phyloP scores from a whole-genome alignment of 2,113 vertebrate genomes.

The Tragelaphus buxtoni region DNA sequence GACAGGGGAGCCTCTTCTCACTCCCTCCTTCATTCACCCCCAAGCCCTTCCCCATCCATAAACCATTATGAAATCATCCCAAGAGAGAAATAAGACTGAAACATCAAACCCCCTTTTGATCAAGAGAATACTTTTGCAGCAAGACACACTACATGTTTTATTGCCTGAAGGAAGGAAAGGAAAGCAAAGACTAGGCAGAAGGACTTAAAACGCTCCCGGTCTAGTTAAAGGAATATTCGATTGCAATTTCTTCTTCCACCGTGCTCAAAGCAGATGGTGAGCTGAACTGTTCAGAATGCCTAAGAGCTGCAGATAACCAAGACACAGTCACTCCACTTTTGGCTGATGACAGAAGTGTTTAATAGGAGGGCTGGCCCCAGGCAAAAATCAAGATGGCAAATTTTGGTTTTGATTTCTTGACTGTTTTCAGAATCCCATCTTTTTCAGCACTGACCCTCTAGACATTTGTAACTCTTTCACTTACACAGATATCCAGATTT shows the following conservation, averaged over 20 bases:
- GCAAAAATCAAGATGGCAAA: not conserved
- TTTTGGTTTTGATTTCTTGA: not conserved
- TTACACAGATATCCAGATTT: not conserved
- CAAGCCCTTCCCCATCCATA: not conserved
- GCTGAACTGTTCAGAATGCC: not conserved
- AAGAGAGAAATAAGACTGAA: slow-evolving; percentile 24
- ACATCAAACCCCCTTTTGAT: slow-evolving; percentile 51
- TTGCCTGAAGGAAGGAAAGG: slow-evolving; percentile 42
- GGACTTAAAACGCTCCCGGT: not conserved
- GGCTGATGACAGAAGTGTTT: not conserved
- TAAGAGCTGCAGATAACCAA: not conserved
- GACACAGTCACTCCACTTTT: not conserved
- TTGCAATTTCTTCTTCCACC: not conserved
- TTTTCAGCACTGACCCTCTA: not conserved
- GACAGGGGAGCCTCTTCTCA: not conserved
- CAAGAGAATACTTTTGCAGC: not conserved
- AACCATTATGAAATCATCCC: not conserved
- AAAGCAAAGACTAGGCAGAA: slow-evolving; percentile 18
- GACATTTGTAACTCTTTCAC: not conserved
- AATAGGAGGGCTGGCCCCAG: not conserved
- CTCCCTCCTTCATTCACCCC: not conserved
- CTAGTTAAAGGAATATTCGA: not conserved
- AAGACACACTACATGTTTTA: not conserved
- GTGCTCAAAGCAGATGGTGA: slow-evolving; percentile 5
- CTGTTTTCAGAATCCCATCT: not conserved